These are phyloP conservation scores for Thera obeliscata DNA, from an alignment of 2,888 invertebrate genomes.

Conservation along the genomic window DNA sequence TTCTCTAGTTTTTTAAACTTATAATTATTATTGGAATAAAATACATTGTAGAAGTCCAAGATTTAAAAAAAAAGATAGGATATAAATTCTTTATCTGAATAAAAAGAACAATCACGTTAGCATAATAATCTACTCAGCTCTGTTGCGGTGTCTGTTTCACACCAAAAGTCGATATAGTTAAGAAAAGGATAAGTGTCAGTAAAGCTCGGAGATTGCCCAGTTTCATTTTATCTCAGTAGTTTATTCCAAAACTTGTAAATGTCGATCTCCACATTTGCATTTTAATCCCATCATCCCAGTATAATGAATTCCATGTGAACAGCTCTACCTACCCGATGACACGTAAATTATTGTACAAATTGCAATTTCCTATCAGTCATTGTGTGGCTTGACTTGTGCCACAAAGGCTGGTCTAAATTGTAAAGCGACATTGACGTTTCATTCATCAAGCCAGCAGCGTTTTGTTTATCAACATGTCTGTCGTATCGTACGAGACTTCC, in stretches of 20 bases:
- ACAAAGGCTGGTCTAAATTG: conserved; percentile 45
- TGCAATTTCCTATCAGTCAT: conserved; percentile 44
- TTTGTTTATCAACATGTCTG: conserved; percentile 36
- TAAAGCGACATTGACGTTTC: conserved; percentile 49
- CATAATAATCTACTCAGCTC: not conserved
- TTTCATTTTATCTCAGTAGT: not conserved
- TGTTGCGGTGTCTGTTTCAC: not conserved
- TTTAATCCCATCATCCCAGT: not conserved
- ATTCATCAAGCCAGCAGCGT: conserved; percentile 53
- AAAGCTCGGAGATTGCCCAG: too few relatives aligned
- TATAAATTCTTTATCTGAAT: not conserved
- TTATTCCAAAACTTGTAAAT: not conserved
- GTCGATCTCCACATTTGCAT: conserved; percentile 1
- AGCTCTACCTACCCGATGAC: conserved; percentile 27
- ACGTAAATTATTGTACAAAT: conserved; percentile 46
- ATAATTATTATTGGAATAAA: too few relatives aligned
- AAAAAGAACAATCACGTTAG: not conserved
- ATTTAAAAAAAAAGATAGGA: not conserved
- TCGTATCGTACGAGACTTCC: conserved; percentile 8
- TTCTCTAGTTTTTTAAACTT: too few relatives aligned
- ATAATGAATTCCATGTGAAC: conserved; percentile 11
- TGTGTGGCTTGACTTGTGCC: conserved; percentile 29
- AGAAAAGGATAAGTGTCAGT: not conserved
- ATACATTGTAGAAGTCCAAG: not conserved
- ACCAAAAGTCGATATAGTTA: not conserved